Evolutionary conservation across 92 coral and sea anemone species (phyloP).

Genomic region (Zoanthus solanderi): DNA sequence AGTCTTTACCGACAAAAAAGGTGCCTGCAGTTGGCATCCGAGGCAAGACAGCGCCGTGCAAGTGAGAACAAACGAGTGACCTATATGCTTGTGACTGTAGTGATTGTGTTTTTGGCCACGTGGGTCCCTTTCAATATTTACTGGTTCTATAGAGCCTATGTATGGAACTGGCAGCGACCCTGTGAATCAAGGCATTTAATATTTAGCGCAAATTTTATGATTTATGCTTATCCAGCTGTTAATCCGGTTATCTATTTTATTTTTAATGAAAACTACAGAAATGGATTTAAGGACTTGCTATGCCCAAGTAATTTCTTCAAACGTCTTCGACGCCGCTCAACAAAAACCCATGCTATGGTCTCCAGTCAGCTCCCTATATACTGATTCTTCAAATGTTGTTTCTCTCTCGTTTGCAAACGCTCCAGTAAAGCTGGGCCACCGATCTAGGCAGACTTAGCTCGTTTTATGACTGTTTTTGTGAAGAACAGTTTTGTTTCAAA

Average conservation of each 20-base stretch:
- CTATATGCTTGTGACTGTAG: conserved; percentile 19
- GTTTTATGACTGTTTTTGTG: too few relatives aligned
- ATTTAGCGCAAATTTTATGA: conserved; percentile 3
- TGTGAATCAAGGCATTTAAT: not conserved
- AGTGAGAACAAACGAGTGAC: conserved; percentile 25
- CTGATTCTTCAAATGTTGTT: not conserved
- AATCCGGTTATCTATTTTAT: not conserved
- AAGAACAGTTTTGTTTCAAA: too few relatives aligned
- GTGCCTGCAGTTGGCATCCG: conserved; percentile 17
- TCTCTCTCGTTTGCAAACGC: not conserved
- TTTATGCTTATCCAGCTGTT: not conserved
- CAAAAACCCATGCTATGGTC: not conserved
- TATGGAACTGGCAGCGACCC: not conserved
- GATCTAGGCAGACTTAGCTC: not conserved
- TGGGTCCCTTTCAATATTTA: conserved; percentile 26
- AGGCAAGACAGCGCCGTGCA: conserved; percentile 10
- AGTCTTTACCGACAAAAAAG: conserved; percentile 1
- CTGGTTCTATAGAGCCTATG: conserved; percentile 15
- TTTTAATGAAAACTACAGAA: conserved; percentile 13
- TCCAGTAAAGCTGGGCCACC: not conserved
- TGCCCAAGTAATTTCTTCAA: not conserved
- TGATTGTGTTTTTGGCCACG: not conserved
- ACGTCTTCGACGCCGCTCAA: not conserved
- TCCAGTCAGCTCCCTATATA: not conserved
- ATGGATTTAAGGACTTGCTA: not conserved